A percentile compares a stretch with the other conserved stretches of the same genome.
These are phyloP conservation scores for Doryteuthis pealeii DNA, from an alignment of 1,140 invertebrate genomes.

Conservation along the genomic window DNA sequence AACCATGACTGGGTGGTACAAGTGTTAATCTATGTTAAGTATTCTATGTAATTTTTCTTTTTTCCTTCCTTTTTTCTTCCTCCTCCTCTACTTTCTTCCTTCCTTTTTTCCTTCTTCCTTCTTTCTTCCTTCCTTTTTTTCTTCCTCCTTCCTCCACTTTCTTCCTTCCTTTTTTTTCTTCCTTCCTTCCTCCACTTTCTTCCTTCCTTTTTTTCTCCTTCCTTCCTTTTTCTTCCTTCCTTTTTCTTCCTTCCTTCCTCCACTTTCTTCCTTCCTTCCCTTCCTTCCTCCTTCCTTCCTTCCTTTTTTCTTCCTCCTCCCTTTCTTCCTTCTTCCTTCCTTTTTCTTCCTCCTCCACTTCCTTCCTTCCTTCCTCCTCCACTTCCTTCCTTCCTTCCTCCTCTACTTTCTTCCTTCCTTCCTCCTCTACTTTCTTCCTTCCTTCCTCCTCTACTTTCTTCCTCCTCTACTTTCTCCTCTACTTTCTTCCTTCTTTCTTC, in stretches of 20 bases:
- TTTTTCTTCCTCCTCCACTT: not conserved
- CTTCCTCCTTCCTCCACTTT: constrained; percentile 8
- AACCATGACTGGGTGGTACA: too few species aligned
- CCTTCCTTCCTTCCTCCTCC: constrained; percentile 1
- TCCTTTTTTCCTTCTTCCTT: constrained; percentile 16
- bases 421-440: too few species aligned
- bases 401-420: too few species aligned
- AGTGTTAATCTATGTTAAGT: too few species aligned
- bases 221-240: not conserved
- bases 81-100: constrained; percentile 8
- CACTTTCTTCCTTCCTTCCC: not conserved
- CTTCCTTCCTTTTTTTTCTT: too few species aligned
- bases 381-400: constrained; percentile 12
- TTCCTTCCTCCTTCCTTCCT: not conserved
- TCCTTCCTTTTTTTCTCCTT: constrained; percentile 3
- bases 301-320: constrained; percentile 10
- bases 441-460: too few species aligned
- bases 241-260: too few species aligned
- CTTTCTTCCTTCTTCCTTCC: not conserved
- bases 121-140: not conserved
- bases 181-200: too few species aligned
- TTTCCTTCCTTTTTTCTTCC: constrained; percentile 12
- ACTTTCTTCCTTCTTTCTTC: too few species aligned
- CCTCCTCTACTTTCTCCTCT: too few species aligned
- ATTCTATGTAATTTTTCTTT: too few species aligned